Evolutionary conservation across 2,113 vertebrate genomes (phyloP).

Genomic region (Psilopsiagon aymara): DNA sequence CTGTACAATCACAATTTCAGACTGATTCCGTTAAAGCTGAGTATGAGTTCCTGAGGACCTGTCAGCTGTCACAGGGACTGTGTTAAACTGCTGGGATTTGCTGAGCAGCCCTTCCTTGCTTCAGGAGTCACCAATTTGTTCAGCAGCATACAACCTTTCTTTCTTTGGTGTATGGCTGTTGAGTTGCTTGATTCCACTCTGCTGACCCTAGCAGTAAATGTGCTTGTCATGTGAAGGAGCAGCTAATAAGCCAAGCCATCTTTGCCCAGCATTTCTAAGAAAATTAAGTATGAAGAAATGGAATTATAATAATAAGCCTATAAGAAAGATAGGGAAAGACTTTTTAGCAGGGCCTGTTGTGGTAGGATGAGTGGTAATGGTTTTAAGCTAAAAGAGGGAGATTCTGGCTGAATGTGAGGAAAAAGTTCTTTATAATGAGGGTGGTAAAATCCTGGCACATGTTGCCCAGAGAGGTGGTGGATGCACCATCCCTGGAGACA

Average conservation of each 20-base stretch:
- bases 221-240: neutral
- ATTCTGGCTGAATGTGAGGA: neutral
- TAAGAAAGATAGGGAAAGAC: neutral
- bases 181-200: neutral
- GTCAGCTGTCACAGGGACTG: accelerated
- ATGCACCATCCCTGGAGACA: neutral
- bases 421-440: neutral
- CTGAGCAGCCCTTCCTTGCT: neutral
- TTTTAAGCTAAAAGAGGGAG: neutral
- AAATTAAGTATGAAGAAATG: neutral
- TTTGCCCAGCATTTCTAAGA: neutral
- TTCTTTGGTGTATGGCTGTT: neutral
- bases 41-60: neutral
- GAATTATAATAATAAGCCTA: neutral
- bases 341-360: neutral
- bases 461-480: neutral
- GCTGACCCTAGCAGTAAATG: neutral
- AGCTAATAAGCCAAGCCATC: neutral
- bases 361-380: neutral
- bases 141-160: neutral
- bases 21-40: neutral
- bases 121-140: neutral
- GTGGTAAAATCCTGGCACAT: neutral
- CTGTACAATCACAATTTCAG: neutral
- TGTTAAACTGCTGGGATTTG: neutral